A percentile compares a stretch with the other conserved stretches of the same genome.
phyloP scores from a whole-genome alignment of 37 sponge, comb jelly and placozoan species.

The Halisarca cf. caerulea region DNA sequence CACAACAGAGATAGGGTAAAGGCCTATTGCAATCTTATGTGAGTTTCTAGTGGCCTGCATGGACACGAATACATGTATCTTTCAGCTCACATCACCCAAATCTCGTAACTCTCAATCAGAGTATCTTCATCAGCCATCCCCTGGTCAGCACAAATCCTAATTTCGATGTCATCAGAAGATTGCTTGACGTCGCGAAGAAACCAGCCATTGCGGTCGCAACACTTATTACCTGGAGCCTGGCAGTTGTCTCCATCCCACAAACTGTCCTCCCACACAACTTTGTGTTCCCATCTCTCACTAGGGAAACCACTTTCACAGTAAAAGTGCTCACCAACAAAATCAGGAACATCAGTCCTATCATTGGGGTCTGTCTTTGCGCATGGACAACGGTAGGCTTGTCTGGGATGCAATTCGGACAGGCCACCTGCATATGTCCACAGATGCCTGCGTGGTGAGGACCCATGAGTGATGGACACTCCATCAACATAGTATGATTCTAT shows the following conservation, averaged over 20 bases:
- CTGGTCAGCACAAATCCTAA: constrained; percentile 11
- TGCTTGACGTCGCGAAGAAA: not conserved
- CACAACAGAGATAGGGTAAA: too few relatives aligned
- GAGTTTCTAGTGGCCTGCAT: too few relatives aligned
- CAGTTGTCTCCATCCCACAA: constrained; percentile 26
- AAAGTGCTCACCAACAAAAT: constrained; percentile 35
- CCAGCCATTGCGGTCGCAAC: constrained; percentile 25
- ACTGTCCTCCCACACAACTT: not conserved
- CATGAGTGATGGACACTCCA: constrained; percentile 4
- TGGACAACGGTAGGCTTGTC: not conserved
- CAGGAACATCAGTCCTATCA: not conserved
- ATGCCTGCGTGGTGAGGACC: constrained; percentile 2
- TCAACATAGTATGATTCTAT: constrained; percentile 16
- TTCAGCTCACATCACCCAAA: too few relatives aligned
- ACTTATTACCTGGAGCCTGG: not conserved
- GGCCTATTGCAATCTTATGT: too few relatives aligned
- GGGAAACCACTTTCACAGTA: constrained; percentile 37
- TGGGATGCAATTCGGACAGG: not conserved
- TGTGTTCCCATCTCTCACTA: too few relatives aligned
- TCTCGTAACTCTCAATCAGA: too few relatives aligned
- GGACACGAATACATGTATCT: too few relatives aligned
- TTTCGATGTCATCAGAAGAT: constrained; percentile 28
- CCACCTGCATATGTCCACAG: constrained; percentile 13
- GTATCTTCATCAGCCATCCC: constrained; percentile 12
- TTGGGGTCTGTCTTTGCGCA: not conserved